Conservation (phyloP, 2,113 vertebrate genomes). For the Speoplatyrhinus poulsoni region DNA sequence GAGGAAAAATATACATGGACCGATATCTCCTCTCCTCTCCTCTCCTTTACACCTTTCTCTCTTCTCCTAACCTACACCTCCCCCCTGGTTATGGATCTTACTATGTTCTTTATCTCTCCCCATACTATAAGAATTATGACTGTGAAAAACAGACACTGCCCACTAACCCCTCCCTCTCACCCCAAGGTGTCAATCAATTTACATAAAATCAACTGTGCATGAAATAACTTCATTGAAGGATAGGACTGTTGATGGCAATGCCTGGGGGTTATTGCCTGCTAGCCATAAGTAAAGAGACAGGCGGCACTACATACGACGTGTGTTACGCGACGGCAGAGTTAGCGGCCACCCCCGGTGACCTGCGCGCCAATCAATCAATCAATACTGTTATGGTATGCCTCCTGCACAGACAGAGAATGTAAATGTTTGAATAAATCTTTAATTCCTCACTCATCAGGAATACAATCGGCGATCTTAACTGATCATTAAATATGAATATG, state of each 20-base stretch:
- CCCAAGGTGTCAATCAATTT: conserved; percentile 91
- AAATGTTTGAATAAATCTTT: conserved; percentile 62
- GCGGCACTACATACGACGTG: conserved; percentile 51
- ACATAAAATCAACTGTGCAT: conserved; percentile 88
- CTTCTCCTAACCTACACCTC: too few relatives aligned
- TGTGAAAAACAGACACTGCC: conserved; percentile 75
- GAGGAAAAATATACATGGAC: too few relatives aligned
- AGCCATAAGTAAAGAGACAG: conserved; percentile 63
- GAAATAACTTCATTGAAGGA: conserved; percentile 85
- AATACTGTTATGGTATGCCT: conserved; percentile 67
- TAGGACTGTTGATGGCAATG: conserved; percentile 68
- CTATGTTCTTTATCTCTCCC: conserved; percentile 51
- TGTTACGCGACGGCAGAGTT: conserved; percentile 69
- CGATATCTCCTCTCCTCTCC: too few relatives aligned
- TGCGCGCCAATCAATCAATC: conserved; percentile 67
- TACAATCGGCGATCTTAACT: conserved; percentile 32
- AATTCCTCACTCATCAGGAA: conserved; percentile 51
- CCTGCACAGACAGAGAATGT: conserved; percentile 37
- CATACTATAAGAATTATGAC: conserved; percentile 82
- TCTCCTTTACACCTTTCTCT: too few relatives aligned
- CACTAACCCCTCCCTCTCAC: conserved; percentile 34
- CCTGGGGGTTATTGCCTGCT: conserved; percentile 66
- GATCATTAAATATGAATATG: conserved; percentile 44
- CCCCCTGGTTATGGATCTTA: too few relatives aligned
- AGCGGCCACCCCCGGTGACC: conserved; percentile 69